Percentiles rank a stretch among this genome's conserved stretches.
These are phyloP conservation scores for Clupea harengus DNA, from an alignment of 2,113 vertebrate genomes.

Conservation along the genomic window DNA sequence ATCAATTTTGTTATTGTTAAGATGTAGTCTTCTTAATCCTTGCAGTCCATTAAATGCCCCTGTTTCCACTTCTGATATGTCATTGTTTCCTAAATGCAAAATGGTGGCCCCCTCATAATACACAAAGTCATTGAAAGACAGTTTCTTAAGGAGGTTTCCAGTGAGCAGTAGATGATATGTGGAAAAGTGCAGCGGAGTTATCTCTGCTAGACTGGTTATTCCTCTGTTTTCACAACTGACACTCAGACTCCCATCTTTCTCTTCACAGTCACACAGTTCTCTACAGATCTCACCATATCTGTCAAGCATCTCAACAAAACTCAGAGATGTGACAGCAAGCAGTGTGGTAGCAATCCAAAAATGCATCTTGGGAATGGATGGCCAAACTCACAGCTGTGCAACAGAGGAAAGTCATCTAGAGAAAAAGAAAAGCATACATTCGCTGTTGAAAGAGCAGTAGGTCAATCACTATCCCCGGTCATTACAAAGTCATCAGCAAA, in stretches of 20 bases:
- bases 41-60: conserved; percentile 93
- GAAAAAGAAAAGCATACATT: conserved; percentile 38
- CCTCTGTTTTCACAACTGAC: conserved; percentile 95
- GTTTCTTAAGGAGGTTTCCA: conserved; percentile 87
- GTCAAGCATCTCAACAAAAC: conserved; percentile 83
- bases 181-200: conserved; percentile 83
- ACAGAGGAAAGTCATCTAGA: conserved; percentile 75
- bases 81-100: conserved; percentile 92
- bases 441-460: not conserved
- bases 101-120: conserved; percentile 90
- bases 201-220: conserved; percentile 86
- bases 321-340: conserved; percentile 82
- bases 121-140: conserved; percentile 87
- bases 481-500: not conserved
- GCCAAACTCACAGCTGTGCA: conserved; percentile 81
- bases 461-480: not conserved
- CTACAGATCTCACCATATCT: conserved; percentile 92
- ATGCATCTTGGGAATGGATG: conserved; percentile 89
- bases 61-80: conserved; percentile 89
- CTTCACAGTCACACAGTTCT: conserved; percentile 90
- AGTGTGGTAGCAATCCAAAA: conserved; percentile 86
- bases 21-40: conserved; percentile 86
- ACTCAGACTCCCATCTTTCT: conserved; percentile 88
- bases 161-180: conserved; percentile 90
- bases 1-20: conserved; percentile 97